Percentiles rank a stretch among this genome's conserved stretches.
These are phyloP conservation scores for Harpagus bidentatus DNA, from an alignment of 2,113 vertebrate genomes.

Conservation along the genomic window DNA sequence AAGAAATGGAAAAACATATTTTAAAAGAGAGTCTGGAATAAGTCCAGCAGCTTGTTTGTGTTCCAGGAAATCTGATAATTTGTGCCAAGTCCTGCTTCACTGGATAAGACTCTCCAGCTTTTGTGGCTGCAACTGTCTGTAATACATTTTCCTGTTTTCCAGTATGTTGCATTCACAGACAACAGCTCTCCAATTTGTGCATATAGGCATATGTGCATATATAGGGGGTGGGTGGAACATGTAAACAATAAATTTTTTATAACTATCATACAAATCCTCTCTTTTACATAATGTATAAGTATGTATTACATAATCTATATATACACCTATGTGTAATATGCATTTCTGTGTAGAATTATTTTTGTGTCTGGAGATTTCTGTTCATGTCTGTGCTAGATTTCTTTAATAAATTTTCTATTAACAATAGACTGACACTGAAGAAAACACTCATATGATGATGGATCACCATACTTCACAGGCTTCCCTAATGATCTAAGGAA, in stretches of 20 bases:
- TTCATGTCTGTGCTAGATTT: not conserved
- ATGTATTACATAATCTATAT: not conserved
- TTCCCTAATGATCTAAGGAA: not conserved
- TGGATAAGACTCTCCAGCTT: not conserved
- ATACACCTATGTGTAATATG: fast-evolving
- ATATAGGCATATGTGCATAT: not conserved
- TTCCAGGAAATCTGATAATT: not conserved
- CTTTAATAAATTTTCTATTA: not conserved
- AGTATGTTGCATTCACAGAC: not conserved
- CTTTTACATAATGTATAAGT: not conserved
- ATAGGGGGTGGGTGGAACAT: fast-evolving
- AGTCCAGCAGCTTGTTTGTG: not conserved
- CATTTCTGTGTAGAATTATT: not conserved
- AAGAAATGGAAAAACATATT: not conserved
- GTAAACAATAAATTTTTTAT: not conserved
- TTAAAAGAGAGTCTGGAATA: not conserved
- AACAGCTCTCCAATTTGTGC: not conserved
- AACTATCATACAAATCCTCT: not conserved
- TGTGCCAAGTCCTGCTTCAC: not conserved
- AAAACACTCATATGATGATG: not conserved
- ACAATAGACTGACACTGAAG: not conserved
- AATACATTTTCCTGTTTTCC: not conserved
- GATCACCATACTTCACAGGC: not conserved
- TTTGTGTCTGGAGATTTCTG: not conserved
- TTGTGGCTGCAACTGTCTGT: not conserved